A percentile compares a stretch with the other conserved stretches of the same genome.
These are phyloP conservation scores for Pimpla rufipes DNA, from an alignment of 2,888 invertebrate genomes.

Conservation along the genomic window DNA sequence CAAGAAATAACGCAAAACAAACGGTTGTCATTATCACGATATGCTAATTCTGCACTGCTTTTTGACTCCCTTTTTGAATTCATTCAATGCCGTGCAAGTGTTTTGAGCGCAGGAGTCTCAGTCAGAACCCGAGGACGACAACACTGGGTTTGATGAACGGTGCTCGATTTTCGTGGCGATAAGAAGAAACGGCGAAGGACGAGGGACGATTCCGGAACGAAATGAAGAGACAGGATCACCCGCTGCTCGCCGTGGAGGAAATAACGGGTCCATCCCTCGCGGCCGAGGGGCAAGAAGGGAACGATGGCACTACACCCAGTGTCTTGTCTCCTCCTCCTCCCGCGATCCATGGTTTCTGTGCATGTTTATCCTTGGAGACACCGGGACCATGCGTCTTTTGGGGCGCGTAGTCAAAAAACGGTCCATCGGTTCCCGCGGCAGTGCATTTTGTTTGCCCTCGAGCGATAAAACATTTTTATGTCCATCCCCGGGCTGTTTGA, in stretches of 20 bases:
- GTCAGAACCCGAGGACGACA: conserved; percentile 17
- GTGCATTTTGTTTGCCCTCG: conserved; percentile 65
- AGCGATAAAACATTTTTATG: conserved; percentile 85
- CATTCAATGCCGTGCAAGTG: background rate
- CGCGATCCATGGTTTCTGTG: conserved; percentile 44
- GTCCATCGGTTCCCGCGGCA: conserved; percentile 72
- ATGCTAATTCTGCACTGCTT: background rate
- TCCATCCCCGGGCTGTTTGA: conserved; percentile 82
- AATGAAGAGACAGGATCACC: conserved; percentile 49
- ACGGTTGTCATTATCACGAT: background rate
- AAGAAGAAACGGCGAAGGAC: conserved; percentile 40
- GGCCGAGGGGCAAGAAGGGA: conserved; percentile 30
- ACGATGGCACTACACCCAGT: conserved; percentile 40
- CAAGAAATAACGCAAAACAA: background rate
- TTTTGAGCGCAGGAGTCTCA: background rate
- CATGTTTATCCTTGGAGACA: conserved; percentile 35
- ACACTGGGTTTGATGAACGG: conserved; percentile 62
- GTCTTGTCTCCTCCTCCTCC: conserved; percentile 40
- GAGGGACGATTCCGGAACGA: conserved; percentile 54
- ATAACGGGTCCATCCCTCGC: conserved; percentile 64
- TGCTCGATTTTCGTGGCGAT: conserved; percentile 63
- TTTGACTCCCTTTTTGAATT: background rate
- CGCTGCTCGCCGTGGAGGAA: conserved; percentile 40
- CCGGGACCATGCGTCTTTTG: conserved; percentile 71
- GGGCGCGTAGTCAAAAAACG: conserved; percentile 66